Conservation (phyloP, 2,797 vertebrate genomes). For the Perodicticus potto region DNA sequence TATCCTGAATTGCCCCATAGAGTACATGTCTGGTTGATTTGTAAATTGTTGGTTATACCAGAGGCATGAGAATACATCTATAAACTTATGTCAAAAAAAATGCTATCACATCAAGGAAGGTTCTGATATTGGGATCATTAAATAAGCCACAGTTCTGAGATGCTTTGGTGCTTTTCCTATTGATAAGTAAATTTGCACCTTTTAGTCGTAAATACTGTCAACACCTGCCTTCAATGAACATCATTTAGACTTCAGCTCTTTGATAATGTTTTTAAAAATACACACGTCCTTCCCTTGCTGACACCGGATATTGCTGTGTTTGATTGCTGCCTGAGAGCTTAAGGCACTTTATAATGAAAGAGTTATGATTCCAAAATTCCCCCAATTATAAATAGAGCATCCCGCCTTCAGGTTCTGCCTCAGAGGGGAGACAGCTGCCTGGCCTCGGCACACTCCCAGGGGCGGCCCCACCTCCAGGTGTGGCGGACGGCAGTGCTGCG, state of each 20-base stretch:
- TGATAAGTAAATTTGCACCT: slow-evolving; percentile 26
- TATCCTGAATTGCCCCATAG: not conserved
- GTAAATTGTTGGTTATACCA: not conserved
- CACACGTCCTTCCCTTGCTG: slow-evolving; percentile 79
- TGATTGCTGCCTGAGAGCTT: slow-evolving; percentile 84
- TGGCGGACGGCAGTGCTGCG: accelerated
- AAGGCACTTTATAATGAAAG: slow-evolving; percentile 86
- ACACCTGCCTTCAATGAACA: not conserved
- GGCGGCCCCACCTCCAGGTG: slow-evolving; percentile 61
- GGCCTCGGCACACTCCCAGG: slow-evolving; percentile 59
- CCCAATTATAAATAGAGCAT: slow-evolving; percentile 83
- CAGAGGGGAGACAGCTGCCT: slow-evolving; percentile 75
- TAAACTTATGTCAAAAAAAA: not conserved
- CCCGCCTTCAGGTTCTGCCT: slow-evolving; percentile 75
- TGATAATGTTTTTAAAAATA: slow-evolving; percentile 84
- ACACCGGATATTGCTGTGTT: slow-evolving; percentile 81
- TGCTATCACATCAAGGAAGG: not conserved
- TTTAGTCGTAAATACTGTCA: slow-evolving; percentile 34
- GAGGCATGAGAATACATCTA: not conserved
- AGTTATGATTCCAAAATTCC: slow-evolving; percentile 87
- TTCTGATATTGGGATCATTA: not conserved
- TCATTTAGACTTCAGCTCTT: slow-evolving; percentile 75
- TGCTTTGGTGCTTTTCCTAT: not conserved
- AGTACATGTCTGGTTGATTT: slow-evolving; percentile 39
- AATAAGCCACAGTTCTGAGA: not conserved